Base-by-base conservation (phyloP, 2,113 vertebrate species). In the Takifugu bimaculatus region DNA sequence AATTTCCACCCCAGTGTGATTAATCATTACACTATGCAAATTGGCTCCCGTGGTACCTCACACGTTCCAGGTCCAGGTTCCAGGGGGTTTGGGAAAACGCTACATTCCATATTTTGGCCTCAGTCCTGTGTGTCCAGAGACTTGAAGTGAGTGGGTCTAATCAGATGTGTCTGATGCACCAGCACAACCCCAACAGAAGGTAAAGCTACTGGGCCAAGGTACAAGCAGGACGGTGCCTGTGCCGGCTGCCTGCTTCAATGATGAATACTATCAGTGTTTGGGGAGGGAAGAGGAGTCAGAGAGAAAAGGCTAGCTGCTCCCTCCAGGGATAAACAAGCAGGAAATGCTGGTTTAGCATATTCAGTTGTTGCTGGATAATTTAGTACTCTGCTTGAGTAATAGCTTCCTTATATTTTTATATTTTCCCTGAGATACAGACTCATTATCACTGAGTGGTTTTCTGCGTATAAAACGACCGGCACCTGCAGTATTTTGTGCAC, bases 271-370 rank as follows among this genome's bases (percentile, higher is more conserved):
- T 60, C 32, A 48, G n/a, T 27, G 51, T n/a, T 63, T 13, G 0
- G 10, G 45, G 44, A 63, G 3, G 3, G 20, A 72, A 66, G 72
- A 72, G 51, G 58, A 75, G 47, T 74, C 13, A 63, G 71, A 65
- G 58, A 61, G 57, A 68, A 80, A 79, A 78, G 75, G 69, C 71
- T 77, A 75, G 56, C 70, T 77, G 54, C 52, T 79, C 47, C 66
- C 64, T 82, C 45, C 13, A n/a, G 65, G 75, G 60, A 82, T 75
- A 80, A 80, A 79, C 77, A 77, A 59, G 59, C 50, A 59, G 54
- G 60, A 80, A 84, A 73, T 75, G 80, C 78, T 83, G 74, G 48
- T 69, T 54, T 75, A 65, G 79, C 68, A 78, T 74, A 78, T 82
- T 80, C 55, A 57, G 35, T 44, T 50, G 42, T 29, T 48, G 50